These are phyloP conservation scores for Scomber japonicus DNA, from an alignment of 2,113 vertebrate species.

Conservation along the genomic window DNA sequence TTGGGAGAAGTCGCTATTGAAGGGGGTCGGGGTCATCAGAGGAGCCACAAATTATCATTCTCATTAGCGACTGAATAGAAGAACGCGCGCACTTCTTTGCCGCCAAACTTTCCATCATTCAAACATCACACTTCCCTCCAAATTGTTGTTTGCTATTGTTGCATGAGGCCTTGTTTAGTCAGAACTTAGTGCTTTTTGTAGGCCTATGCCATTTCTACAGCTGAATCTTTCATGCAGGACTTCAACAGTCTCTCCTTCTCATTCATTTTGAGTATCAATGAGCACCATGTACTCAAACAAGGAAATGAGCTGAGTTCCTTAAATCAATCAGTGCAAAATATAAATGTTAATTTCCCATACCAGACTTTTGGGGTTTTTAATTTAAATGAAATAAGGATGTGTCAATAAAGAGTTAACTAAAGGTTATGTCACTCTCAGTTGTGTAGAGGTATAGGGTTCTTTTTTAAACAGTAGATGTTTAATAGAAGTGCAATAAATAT, in stretches of 20 bases:
- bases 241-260: background rate
- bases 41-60: conserved; percentile 86
- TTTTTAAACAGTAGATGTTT: no score
- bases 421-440: background rate
- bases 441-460: background rate
- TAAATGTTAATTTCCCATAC: no score
- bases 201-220: background rate
- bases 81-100: conserved; percentile 61
- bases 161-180: conserved; percentile 1
- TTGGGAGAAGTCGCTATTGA: conserved; percentile 81
- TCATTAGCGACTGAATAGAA: conserved; percentile 80
- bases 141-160: conserved; percentile 52
- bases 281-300: no score
- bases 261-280: background rate
- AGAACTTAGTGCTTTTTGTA: conserved; percentile 17
- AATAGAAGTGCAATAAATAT: no score
- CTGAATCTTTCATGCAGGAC: background rate
- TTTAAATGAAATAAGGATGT: conserved; percentile 2
- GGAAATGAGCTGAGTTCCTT: no score
- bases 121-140: conserved; percentile 71
- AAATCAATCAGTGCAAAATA: no score
- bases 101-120: conserved; percentile 57
- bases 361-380: background rate
- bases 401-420: background rate
- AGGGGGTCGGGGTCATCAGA: conserved; percentile 83